These are phyloP conservation scores for Stylophora pistillata DNA, from an alignment of 64 coral and sea anemone genomes.

Conservation along the genomic window DNA sequence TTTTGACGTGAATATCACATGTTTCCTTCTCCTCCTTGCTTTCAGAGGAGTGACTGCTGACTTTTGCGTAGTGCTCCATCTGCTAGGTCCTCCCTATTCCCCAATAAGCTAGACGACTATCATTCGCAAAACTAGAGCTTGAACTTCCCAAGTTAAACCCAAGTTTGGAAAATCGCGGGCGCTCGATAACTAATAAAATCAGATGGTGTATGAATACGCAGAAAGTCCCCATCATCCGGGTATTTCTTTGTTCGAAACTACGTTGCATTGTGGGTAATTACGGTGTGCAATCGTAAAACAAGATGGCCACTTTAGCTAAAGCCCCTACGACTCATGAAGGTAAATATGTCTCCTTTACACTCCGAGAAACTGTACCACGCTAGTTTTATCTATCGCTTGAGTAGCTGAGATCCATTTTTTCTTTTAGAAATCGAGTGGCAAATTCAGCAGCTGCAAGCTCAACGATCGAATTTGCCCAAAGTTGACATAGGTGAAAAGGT, in stretches of 20 bases:
- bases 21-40: slow-evolving; percentile 30
- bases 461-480: slow-evolving; percentile 47
- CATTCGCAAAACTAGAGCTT: not conserved
- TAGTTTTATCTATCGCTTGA: not conserved
- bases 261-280: slow-evolving; percentile 31
- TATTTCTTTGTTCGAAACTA: not conserved
- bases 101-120: not conserved
- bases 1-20: slow-evolving; percentile 69
- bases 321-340: slow-evolving; percentile 68
- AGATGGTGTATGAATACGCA: not conserved
- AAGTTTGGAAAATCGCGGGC: not conserved
- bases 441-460: slow-evolving; percentile 64
- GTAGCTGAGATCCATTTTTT: not conserved
- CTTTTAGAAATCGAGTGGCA: slow-evolving; percentile 61
- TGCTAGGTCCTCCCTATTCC: not conserved
- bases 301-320: slow-evolving; percentile 66
- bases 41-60: not conserved
- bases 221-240: slow-evolving; percentile 7
- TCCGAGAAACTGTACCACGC: not conserved
- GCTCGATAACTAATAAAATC: too few relatives aligned
- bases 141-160: not conserved
- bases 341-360: not conserved
- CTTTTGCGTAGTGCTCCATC: slow-evolving; percentile 79
- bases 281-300: slow-evolving; percentile 16
- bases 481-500: slow-evolving; percentile 33